phyloP scores from a whole-genome alignment of 2,797 vertebrate genomes.

The Acanthurus leucopareius region DNA sequence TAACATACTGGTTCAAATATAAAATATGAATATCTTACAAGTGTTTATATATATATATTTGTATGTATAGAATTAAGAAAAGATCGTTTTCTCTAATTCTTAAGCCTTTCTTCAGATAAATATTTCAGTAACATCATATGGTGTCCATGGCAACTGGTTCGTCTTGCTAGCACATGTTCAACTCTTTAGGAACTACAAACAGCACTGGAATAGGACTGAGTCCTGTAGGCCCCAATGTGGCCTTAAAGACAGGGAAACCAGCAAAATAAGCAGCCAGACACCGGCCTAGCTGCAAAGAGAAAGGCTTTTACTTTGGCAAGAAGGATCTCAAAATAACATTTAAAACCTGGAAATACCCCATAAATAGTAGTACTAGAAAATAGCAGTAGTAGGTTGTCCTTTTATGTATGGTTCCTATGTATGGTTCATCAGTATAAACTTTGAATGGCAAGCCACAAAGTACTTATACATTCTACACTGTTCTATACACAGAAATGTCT shows the following conservation, averaged over 20 bases:
- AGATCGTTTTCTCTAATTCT: conserved; percentile 82
- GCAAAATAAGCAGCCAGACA: conserved; percentile 83
- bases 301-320: conserved; percentile 97
- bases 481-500: conserved; percentile 89
- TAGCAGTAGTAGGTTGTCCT: conserved; percentile 89
- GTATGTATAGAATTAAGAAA: conserved; percentile 85
- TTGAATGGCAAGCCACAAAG: conserved; percentile 77
- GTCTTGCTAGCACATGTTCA: conserved; percentile 67
- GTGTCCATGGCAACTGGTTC: conserved; percentile 74
- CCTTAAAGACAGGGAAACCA: conserved; percentile 71
- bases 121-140: conserved; percentile 87
- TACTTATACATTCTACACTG: conserved; percentile 92
- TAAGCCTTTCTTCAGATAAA: conserved; percentile 87
- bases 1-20: conserved; percentile 89
- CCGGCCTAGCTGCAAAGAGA: conserved; percentile 86
- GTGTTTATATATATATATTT: conserved; percentile 86
- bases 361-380: conserved; percentile 91
- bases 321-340: conserved; percentile 88
- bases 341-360: conserved; percentile 89
- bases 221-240: conserved; percentile 61
- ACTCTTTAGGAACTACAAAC: conserved; percentile 71
- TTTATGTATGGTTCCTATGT: conserved; percentile 73
- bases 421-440: conserved; percentile 74
- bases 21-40: conserved; percentile 90
- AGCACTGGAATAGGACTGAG: conserved; percentile 71